Percentiles rank a stretch among this genome's conserved stretches.
phyloP scores from a whole-genome alignment of 2,113 vertebrate species.

The Morone saxatilis region DNA sequence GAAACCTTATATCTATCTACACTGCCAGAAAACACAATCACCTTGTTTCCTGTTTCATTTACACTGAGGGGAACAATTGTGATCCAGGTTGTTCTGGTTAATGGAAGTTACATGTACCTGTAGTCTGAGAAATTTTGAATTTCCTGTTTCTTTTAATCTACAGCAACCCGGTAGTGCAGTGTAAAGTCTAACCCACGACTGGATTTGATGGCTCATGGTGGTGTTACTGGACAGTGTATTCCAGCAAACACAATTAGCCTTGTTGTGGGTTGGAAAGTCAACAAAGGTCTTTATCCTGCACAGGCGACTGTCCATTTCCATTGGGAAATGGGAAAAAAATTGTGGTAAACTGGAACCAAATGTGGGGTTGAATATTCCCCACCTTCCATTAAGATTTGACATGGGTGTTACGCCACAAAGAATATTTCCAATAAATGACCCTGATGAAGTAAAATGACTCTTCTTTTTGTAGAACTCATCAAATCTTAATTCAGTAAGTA shows the following conservation, averaged over 20 bases:
- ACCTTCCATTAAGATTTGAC: background rate
- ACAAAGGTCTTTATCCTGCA: too few species aligned
- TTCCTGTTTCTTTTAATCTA: background rate
- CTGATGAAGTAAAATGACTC: background rate
- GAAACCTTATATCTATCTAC: background rate
- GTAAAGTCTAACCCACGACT: background rate
- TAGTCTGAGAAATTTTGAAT: background rate
- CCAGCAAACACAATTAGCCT: too few species aligned
- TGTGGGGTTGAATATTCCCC: background rate
- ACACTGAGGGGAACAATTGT: background rate
- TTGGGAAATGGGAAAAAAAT: too few species aligned
- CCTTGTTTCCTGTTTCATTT: background rate
- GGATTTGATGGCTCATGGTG: background rate
- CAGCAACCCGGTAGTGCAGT: background rate
- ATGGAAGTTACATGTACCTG: background rate
- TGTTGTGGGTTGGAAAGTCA: too few species aligned
- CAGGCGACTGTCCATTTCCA: too few species aligned
- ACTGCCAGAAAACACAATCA: background rate
- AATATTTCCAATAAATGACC: background rate
- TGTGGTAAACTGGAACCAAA: background rate
- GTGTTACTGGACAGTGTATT: background rate
- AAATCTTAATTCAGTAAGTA: background rate
- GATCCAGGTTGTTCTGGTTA: background rate
- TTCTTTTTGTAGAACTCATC: too few species aligned
- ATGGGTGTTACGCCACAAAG: background rate